Evolutionary conservation across 2,888 invertebrate species (phyloP).

Genomic region (Megalurothrips usitatus): DNA sequence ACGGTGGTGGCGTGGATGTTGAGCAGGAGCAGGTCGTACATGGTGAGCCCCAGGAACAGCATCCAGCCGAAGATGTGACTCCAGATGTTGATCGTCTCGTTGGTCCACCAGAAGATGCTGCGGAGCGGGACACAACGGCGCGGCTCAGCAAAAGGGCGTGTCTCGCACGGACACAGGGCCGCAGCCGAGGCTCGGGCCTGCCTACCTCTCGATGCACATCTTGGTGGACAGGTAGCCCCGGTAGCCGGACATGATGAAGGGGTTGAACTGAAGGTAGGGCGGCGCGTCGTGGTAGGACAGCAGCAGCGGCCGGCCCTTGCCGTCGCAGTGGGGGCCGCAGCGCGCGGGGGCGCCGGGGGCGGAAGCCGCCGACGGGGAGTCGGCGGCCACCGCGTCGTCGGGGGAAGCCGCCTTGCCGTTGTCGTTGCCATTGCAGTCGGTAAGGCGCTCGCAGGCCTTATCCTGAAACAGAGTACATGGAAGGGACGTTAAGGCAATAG

Average conservation of each 20-base stretch:
- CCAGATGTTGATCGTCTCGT: slow-evolving; percentile 97
- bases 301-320: slow-evolving; percentile 36
- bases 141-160: slow-evolving; percentile 32
- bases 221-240: slow-evolving; percentile 75
- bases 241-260: slow-evolving; percentile 79
- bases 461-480: background rate
- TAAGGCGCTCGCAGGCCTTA: background rate
- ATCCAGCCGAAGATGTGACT: slow-evolving; percentile 86
- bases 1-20: slow-evolving; percentile 70
- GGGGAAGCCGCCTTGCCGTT: background rate
- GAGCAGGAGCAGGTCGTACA: slow-evolving; percentile 76
- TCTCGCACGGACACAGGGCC: background rate
- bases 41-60: slow-evolving; percentile 74
- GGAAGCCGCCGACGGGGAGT: background rate
- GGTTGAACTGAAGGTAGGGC: slow-evolving; percentile 78
- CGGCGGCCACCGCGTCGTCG: background rate
- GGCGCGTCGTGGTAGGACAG: slow-evolving; percentile 62
- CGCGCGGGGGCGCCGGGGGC: background rate
- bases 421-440: slow-evolving; percentile 4
- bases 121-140: too few species aligned
- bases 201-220: slow-evolving; percentile 79
- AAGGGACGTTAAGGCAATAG: too few species aligned
- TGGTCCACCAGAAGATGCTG: slow-evolving; percentile 94
- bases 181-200: background rate
- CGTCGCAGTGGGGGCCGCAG: background rate